phyloP scores from a whole-genome alignment of 2,888 invertebrate genomes.

The Agrotis ipsilon region DNA sequence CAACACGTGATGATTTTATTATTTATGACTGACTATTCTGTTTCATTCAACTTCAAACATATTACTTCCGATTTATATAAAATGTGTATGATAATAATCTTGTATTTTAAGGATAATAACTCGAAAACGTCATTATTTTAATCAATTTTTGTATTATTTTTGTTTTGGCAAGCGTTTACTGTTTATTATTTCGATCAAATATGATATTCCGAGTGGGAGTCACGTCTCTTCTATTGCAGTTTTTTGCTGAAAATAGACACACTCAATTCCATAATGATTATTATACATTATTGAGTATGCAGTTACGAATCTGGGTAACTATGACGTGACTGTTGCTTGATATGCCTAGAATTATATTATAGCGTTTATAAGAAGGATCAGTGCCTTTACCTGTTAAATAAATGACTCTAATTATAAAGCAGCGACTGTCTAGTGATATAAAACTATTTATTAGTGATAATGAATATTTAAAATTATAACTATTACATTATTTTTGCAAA shows the following conservation, averaged over 20 bases:
- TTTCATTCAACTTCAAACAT: conserved; percentile 51
- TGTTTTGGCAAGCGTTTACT: conserved; percentile 48
- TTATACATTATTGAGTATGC: conserved; percentile 35
- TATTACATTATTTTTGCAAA: conserved; percentile 89
- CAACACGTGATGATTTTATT: conserved; percentile 65
- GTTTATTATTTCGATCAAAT: conserved; percentile 52
- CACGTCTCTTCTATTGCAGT: conserved; percentile 50
- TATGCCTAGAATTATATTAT: conserved; percentile 60
- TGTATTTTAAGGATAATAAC: conserved; percentile 53
- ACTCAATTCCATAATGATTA: conserved; percentile 56
- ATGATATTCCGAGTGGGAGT: conserved; percentile 59
- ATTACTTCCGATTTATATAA: conserved; percentile 49
- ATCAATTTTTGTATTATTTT: conserved; percentile 41
- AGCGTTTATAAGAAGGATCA: conserved; percentile 83
- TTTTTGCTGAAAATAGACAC: conserved; percentile 55
- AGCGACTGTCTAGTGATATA: conserved; percentile 86
- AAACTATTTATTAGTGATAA: conserved; percentile 83
- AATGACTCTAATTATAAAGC: conserved; percentile 78
- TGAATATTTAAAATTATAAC: conserved; percentile 84
- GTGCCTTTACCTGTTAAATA: conserved; percentile 86
- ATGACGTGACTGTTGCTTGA: conserved; percentile 55
- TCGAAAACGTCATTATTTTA: conserved; percentile 55
- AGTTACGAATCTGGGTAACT: conserved; percentile 29
- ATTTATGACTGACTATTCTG: conserved; percentile 73
- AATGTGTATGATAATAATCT: conserved; percentile 61